Percentiles rank a stretch among this genome's conserved stretches.
Conservation (phyloP, 2,888 invertebrate genomes). For the Cataglyphis cursor region DNA sequence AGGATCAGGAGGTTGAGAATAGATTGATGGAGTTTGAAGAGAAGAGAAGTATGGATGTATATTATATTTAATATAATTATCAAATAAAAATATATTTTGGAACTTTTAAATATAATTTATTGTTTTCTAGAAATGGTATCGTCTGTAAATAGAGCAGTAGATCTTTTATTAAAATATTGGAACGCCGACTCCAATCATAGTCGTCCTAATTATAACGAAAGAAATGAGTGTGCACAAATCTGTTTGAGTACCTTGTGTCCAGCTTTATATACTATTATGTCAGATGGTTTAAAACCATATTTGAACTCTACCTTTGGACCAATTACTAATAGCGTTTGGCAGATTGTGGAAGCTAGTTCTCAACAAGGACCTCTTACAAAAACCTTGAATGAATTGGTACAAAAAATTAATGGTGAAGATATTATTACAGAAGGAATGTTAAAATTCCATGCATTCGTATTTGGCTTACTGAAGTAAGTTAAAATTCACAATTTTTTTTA, state of each 20-base stretch:
- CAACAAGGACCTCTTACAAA: slow-evolving; percentile 95
- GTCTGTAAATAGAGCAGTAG: slow-evolving; percentile 92
- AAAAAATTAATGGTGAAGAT: slow-evolving; percentile 94
- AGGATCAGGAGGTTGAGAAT: slow-evolving; percentile 79
- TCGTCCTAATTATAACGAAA: slow-evolving; percentile 86
- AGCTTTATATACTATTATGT: slow-evolving; percentile 93
- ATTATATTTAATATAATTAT: slow-evolving; percentile 2
- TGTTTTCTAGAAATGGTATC: slow-evolving; percentile 90
- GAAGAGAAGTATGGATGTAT: slow-evolving; percentile 84
- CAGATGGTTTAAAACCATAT: slow-evolving; percentile 94
- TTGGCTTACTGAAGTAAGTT: slow-evolving; percentile 94
- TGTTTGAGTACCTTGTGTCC: slow-evolving; percentile 93
- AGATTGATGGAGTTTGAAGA: slow-evolving; percentile 89
- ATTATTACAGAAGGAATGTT: slow-evolving; percentile 94
- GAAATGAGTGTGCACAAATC: slow-evolving; percentile 91
- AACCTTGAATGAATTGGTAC: slow-evolving; percentile 93
- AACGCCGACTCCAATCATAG: slow-evolving; percentile 90
- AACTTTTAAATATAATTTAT: not conserved
- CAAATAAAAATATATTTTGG: slow-evolving; percentile 4
- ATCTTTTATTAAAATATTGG: slow-evolving; percentile 90
- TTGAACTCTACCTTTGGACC: slow-evolving; percentile 95
- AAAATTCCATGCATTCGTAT: slow-evolving; percentile 95
- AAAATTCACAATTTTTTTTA: not conserved
- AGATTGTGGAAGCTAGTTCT: slow-evolving; percentile 95
- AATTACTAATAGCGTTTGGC: slow-evolving; percentile 95